phyloP scores from a whole-genome alignment of 2,113 vertebrate species.

The Eulemur rufifrons region DNA sequence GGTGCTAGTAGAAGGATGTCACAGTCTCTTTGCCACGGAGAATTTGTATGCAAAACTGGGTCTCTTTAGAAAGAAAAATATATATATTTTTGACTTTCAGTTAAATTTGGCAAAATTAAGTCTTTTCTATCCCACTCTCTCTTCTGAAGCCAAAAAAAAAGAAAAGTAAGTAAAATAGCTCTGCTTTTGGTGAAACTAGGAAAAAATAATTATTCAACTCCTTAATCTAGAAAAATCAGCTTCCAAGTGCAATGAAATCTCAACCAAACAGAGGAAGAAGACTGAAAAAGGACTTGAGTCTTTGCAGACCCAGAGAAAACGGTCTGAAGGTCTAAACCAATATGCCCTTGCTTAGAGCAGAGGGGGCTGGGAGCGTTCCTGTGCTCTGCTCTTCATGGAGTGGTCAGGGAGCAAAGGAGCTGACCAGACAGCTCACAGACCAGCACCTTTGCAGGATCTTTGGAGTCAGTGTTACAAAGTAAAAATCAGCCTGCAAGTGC shows the following conservation, averaged over 20 bases:
- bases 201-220: background rate
- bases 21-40: background rate
- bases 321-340: background rate
- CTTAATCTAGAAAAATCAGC: background rate
- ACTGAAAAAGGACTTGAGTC: background rate
- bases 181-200: background rate
- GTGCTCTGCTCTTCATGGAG: background rate
- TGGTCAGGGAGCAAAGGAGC: background rate
- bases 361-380: background rate
- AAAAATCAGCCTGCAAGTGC: background rate
- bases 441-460: background rate
- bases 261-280: background rate
- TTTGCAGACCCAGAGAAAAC: background rate
- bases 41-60: background rate
- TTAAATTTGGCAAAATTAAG: conserved; percentile 12
- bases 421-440: background rate
- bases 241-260: background rate
- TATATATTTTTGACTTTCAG: background rate
- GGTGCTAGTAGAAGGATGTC: too few species aligned
- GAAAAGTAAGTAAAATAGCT: background rate
- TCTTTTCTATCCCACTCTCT: background rate
- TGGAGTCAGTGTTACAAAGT: background rate
- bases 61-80: background rate
- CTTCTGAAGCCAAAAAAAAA: background rate
- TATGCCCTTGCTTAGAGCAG: background rate